Percentiles rank a stretch among this genome's conserved stretches.
These are phyloP conservation scores for human DNA, from an alignment of 2,113 vertebrate genomes.

Conservation along the genomic window DNA sequence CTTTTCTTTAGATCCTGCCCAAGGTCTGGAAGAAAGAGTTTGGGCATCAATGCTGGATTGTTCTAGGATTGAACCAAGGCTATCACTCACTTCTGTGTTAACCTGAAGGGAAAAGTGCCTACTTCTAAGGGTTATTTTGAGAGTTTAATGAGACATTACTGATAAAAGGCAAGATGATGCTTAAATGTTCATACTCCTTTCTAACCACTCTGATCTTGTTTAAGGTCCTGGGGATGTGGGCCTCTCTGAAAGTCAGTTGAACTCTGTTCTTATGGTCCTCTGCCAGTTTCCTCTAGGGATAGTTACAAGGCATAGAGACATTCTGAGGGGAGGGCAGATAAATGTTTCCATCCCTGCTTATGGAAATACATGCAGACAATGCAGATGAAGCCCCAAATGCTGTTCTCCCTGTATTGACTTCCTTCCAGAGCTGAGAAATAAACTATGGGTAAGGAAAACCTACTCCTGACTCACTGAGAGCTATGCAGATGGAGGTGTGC, in stretches of 20 bases:
- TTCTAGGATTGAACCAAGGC: not conserved
- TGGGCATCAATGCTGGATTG: not conserved
- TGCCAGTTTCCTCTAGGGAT: not conserved
- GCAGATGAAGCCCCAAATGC: not conserved
- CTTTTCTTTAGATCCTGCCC: not conserved
- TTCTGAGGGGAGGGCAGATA: not conserved
- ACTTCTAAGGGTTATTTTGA: not conserved
- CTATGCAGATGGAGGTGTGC: not conserved
- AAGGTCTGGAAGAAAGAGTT: not conserved
- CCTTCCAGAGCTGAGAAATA: not conserved
- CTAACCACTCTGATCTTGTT: not conserved
- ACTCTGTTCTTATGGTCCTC: not conserved
- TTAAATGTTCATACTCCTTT: not conserved
- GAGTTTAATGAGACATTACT: not conserved
- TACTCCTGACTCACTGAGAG: not conserved
- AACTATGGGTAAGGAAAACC: not conserved
- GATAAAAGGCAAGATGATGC: not conserved
- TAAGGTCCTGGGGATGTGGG: not conserved
- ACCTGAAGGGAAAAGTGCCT: not conserved
- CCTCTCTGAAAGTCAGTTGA: not conserved
- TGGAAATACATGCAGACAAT: not conserved
- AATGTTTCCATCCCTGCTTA: not conserved
- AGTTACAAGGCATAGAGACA: not conserved
- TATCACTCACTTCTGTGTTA: not conserved
- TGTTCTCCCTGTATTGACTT: not conserved